Base-by-base conservation (phyloP, 2,113 vertebrate genomes). In the Scatophagus argus region DNA sequence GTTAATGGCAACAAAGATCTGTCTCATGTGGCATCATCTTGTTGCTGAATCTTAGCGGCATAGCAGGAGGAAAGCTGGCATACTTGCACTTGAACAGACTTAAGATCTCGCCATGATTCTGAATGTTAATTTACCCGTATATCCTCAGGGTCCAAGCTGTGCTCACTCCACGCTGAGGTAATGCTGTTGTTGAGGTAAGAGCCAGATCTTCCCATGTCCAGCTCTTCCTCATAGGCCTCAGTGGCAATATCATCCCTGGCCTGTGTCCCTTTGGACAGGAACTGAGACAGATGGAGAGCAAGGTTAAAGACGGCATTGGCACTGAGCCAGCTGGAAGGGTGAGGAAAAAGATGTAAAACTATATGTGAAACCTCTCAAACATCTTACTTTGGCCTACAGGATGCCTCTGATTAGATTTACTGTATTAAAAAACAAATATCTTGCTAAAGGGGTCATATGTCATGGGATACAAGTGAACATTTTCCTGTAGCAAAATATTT, bases 171-270 rank as follows among this genome's bases (percentile, higher is more conserved):
- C 12, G 98, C 97, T 13, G 98, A 99, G 27, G 97, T 98, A 89
- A 99, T 99, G 65, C 98, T 99, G 94, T 95, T 99, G 93, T 99
- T 99, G 79, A 98, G 91, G 84, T 99, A 99, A 44, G 98, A 99
- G 63, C 97, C 98, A 49, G 98, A 99, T 19, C 98, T 93, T 25
- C 97, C 97, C 95, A 99, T 97, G 92, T 99, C 98, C 44, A 99
- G 91, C 82, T 99, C 98, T 88, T 99, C 98, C 92, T 99, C 98
- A 25, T 99, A 99, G 3, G 96, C 96, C 91, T 99, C 98, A 0
- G 97, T 96, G 66, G 97, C 96, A 51, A 99, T 97, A 87, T 99
- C 98, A 34, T 99, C 98, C 76, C 97, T 94, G 56, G 97, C 96
- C 82, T 96, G 97, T 87, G 96, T 97, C 89, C 96, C 96, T 93